These are phyloP conservation scores for Achlya flavicornis DNA, from an alignment of 2,888 invertebrate species.

Conservation along the genomic window DNA sequence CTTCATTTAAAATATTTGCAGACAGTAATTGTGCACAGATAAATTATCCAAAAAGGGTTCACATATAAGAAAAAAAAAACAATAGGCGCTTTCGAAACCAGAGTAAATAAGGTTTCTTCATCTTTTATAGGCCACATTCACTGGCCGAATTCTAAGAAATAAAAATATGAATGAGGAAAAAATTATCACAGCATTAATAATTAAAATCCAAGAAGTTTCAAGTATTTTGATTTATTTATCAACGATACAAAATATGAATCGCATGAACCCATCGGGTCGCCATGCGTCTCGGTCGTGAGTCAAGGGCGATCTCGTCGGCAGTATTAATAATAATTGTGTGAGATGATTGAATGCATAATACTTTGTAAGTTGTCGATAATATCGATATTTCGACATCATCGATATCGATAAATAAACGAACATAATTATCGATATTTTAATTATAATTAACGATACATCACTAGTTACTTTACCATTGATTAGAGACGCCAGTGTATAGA, in stretches of 20 bases:
- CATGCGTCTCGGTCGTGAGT: slow-evolving; percentile 25
- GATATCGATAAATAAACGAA: slow-evolving; percentile 28
- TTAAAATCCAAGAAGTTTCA: neutral
- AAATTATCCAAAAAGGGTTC: neutral
- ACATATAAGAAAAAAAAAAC: neutral
- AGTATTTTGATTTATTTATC: neutral
- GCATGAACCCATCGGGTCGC: slow-evolving; percentile 47
- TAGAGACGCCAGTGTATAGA: slow-evolving; percentile 58
- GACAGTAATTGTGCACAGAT: slow-evolving; percentile 3
- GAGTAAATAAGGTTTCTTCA: too few relatives aligned
- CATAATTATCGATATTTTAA: slow-evolving; percentile 34
- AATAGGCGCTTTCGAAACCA: too few relatives aligned
- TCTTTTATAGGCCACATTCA: too few relatives aligned
- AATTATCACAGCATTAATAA: too few relatives aligned
- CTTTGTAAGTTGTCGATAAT: slow-evolving; percentile 33
- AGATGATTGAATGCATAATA: slow-evolving; percentile 65
- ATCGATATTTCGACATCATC: slow-evolving; percentile 22
- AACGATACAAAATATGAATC: slow-evolving; percentile 42
- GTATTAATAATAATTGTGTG: slow-evolving; percentile 70
- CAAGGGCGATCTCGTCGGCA: slow-evolving; percentile 61
- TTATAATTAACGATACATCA: slow-evolving; percentile 43
- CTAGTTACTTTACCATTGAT: slow-evolving; percentile 50
- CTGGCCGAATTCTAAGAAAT: too few relatives aligned
- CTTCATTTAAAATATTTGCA: neutral
- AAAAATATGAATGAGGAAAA: too few relatives aligned